A percentile compares a stretch with the other conserved stretches of the same genome.
These are phyloP conservation scores for Acrossocheilus wenchowensis DNA, from an alignment of 2,797 vertebrate genomes.

Conservation along the genomic window DNA sequence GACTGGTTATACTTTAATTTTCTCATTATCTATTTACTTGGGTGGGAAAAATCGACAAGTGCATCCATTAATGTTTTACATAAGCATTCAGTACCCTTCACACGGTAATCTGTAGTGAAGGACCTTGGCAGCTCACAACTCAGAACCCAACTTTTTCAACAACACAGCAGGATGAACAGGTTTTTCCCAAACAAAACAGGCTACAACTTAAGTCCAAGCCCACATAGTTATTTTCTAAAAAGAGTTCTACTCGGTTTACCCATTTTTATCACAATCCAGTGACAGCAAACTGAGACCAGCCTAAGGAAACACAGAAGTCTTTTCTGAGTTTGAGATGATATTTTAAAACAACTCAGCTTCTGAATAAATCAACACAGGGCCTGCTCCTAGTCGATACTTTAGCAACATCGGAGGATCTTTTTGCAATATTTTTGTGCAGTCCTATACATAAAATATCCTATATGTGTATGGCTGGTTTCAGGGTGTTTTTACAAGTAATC, in stretches of 20 bases:
- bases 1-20: neutral
- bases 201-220: slow-evolving; percentile 7
- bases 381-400: neutral
- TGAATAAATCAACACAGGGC: slow-evolving; percentile 15
- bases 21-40: neutral
- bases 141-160: neutral
- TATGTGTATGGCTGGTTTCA: neutral
- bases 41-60: neutral
- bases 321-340: neutral
- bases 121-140: neutral
- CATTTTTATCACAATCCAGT: slow-evolving; percentile 9
- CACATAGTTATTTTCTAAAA: neutral
- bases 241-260: neutral
- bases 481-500: slow-evolving; percentile 4
- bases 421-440: neutral
- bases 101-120: neutral
- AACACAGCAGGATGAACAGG: slow-evolving; percentile 8
- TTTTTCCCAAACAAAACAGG: slow-evolving; percentile 33
- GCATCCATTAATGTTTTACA: neutral
- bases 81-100: neutral
- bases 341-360: slow-evolving; percentile 11
- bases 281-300: neutral
- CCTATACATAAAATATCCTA: neutral
- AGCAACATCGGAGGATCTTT: neutral
- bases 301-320: slow-evolving; percentile 1